These are phyloP conservation scores for Podilymbus podiceps DNA, from an alignment of 2,113 vertebrate genomes.

Conservation along the genomic window DNA sequence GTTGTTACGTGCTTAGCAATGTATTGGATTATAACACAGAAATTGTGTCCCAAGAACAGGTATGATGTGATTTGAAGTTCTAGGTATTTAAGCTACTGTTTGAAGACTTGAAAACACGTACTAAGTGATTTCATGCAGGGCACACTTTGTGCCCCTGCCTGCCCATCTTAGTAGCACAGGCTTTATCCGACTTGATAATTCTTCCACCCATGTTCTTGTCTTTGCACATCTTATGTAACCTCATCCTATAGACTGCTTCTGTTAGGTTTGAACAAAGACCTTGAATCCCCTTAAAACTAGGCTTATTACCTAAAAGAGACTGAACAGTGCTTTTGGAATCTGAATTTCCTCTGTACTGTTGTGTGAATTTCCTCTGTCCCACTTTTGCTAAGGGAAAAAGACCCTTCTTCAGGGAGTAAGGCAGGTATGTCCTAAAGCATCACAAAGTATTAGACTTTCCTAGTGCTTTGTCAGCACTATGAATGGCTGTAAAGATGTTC, in stretches of 20 bases:
- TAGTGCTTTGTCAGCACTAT: neutral
- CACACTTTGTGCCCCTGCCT: neutral
- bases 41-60: conserved; percentile 95
- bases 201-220: rapidly evolving
- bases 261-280: neutral
- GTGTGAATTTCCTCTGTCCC: too few species aligned
- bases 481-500: neutral
- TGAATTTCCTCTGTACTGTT: neutral
- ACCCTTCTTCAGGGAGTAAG: neutral
- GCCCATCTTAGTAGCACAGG: neutral
- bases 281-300: neutral
- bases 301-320: neutral
- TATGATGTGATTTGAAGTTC: conserved; percentile 42
- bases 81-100: neutral
- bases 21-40: conserved; percentile 95
- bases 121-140: neutral
- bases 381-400: neutral
- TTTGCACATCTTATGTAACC: neutral
- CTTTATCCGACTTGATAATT: neutral
- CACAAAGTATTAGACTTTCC: neutral
- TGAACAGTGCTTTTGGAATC: neutral
- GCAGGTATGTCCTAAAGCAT: neutral
- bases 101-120: neutral
- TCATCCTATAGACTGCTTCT: neutral
- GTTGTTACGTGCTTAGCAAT: conserved; percentile 95